Conservation (phyloP, 2,888 invertebrate genomes). For the Archaeoteleia sp. region DNA sequence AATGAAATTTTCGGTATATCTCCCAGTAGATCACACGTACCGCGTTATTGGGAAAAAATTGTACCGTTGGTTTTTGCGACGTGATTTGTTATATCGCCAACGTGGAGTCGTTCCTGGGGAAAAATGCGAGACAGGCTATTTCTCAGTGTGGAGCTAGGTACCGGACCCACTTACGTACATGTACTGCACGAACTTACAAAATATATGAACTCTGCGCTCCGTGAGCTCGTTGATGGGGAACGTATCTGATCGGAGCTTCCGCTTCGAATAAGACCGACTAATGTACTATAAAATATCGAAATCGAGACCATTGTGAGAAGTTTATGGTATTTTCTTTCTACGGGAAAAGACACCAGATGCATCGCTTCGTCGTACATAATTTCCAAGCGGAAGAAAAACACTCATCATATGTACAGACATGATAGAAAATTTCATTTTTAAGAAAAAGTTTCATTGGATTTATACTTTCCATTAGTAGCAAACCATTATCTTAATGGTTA, state of each 20-base stretch:
- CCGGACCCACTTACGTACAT: slow-evolving; percentile 47
- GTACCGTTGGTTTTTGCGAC: slow-evolving; percentile 38
- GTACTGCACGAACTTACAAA: slow-evolving; percentile 28
- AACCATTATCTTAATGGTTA: neutral
- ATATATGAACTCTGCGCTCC: slow-evolving; percentile 46
- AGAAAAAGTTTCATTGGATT: no score
- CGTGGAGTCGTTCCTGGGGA: slow-evolving; percentile 27
- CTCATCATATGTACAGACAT: neutral
- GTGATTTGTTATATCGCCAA: slow-evolving; percentile 47
- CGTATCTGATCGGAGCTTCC: slow-evolving; percentile 50
- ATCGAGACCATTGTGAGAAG: slow-evolving; percentile 23
- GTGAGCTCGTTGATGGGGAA: slow-evolving; percentile 49
- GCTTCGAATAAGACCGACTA: slow-evolving; percentile 46
- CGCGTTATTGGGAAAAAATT: slow-evolving; percentile 31
- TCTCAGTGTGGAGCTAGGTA: slow-evolving; percentile 34
- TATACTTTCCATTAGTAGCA: no score
- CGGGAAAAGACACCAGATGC: slow-evolving; percentile 18
- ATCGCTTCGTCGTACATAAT: slow-evolving; percentile 17
- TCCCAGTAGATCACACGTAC: slow-evolving; percentile 12
- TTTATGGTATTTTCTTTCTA: slow-evolving; percentile 28
- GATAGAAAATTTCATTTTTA: neutral
- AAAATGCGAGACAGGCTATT: slow-evolving; percentile 49
- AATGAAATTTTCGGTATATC: slow-evolving; percentile 27
- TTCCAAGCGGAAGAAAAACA: slow-evolving; percentile 6
- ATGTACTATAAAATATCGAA: slow-evolving; percentile 47